Conservation (phyloP, 2,113 vertebrate genomes). For the Malurus melanocephalus region DNA sequence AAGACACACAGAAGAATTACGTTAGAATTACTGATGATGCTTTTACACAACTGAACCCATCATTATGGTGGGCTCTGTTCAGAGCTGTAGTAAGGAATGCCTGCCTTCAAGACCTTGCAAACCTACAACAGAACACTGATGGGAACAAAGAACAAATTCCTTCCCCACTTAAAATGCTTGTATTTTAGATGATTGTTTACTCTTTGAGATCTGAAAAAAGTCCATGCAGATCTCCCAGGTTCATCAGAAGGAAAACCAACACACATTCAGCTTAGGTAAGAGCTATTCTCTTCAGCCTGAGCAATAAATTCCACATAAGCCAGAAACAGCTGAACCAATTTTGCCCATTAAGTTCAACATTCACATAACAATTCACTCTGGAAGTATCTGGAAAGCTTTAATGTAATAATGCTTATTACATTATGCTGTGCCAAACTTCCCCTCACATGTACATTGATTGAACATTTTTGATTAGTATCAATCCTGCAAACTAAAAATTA, state of each 20-base stretch:
- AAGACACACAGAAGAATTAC: not conserved
- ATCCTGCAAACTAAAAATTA: not conserved
- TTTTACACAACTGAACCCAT: not conserved
- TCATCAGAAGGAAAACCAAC: not conserved
- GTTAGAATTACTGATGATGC: not conserved
- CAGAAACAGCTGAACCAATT: not conserved
- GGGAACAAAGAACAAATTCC: not conserved
- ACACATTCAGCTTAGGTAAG: not conserved
- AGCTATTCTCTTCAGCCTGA: not conserved
- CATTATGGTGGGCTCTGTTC: not conserved
- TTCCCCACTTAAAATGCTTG: not conserved
- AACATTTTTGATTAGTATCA: not conserved
- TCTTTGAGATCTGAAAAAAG: not conserved
- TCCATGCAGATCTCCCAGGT: not conserved
- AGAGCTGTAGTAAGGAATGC: not conserved
- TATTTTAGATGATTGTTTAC: not conserved
- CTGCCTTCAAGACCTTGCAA: not conserved
- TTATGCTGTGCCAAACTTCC: not conserved
- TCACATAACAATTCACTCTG: not conserved
- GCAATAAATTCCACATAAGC: not conserved
- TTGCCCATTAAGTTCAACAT: not conserved
- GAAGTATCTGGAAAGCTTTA: not conserved
- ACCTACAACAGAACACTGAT: not conserved
- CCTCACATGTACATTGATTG: not conserved
- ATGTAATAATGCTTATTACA: not conserved